Conservation (phyloP, 2,888 invertebrate genomes). For the Sinopyrophorus schimmeli region DNA sequence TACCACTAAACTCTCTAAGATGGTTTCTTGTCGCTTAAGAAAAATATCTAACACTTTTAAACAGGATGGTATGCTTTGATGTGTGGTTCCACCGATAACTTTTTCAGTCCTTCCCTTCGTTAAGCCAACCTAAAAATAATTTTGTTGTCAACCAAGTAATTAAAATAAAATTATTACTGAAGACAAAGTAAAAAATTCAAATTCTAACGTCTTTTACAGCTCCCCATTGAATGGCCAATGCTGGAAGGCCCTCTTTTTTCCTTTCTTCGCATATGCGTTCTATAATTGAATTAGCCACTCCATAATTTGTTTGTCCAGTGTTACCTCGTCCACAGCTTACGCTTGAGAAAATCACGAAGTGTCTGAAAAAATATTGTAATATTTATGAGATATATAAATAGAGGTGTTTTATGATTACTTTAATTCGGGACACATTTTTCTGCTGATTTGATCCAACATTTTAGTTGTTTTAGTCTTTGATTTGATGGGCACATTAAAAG, state of each 20-base stretch:
- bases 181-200: no score
- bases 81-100: conserved; percentile 65
- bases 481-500: conserved; percentile 67
- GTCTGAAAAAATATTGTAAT: conserved; percentile 57
- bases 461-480: conserved; percentile 84
- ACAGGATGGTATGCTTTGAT: conserved; percentile 69
- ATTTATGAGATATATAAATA: no score
- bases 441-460: conserved; percentile 71
- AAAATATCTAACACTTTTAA: conserved; percentile 68
- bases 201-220: no score
- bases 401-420: no score
- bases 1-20: conserved; percentile 84
- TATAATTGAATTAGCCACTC: conserved; percentile 85
- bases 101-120: conserved; percentile 58
- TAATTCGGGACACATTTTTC: conserved; percentile 60
- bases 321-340: conserved; percentile 82
- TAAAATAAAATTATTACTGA: no score
- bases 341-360: no score
- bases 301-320: conserved; percentile 87
- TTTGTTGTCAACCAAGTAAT: no score
- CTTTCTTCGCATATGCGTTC: conserved; percentile 78
- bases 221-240: conserved; percentile 38
- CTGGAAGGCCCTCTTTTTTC: conserved; percentile 27
- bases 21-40: conserved; percentile 65
- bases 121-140: conserved; percentile 59